Evolutionary conservation across 2,113 vertebrate species (phyloP).

Genomic region (Rhabdomys dilectus): DNA sequence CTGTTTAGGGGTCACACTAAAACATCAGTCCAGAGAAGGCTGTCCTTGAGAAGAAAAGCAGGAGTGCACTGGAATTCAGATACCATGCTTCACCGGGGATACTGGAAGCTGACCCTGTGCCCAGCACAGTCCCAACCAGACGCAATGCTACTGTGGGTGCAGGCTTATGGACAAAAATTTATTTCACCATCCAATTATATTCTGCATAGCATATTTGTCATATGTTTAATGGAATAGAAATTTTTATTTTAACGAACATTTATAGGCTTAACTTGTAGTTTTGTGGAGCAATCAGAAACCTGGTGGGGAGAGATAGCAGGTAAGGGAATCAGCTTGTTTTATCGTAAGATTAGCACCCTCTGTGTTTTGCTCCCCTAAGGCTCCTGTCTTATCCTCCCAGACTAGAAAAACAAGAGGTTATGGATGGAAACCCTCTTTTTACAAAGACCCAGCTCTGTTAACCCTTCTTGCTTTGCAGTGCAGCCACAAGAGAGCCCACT

Average conservation of each 20-base stretch:
- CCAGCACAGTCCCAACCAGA: not conserved
- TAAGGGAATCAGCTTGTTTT: conserved; percentile 83
- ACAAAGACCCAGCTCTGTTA: conserved; percentile 65
- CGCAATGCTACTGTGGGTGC: conserved; percentile 73
- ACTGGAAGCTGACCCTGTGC: conserved; percentile 24
- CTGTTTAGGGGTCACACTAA: not conserved
- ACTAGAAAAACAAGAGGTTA: conserved; percentile 76
- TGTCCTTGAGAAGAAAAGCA: not conserved
- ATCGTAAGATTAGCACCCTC: conserved; percentile 80
- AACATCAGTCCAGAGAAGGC: not conserved
- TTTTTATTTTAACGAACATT: conserved; percentile 86
- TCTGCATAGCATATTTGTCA: conserved; percentile 87
- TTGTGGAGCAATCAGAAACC: conserved; percentile 75
- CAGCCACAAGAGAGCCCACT: conserved; percentile 66
- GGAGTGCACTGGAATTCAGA: not conserved
- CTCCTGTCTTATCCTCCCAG: conserved; percentile 65
- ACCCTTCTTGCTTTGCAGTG: conserved; percentile 72
- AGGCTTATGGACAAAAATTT: conserved; percentile 82
- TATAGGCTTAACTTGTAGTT: conserved; percentile 76
- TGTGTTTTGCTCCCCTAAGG: conserved; percentile 67
- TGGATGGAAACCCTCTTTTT: conserved; percentile 54
- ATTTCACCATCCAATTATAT: conserved; percentile 87
- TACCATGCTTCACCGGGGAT: accelerated
- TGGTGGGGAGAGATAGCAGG: conserved; percentile 81
- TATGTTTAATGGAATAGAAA: conserved; percentile 88